Base-by-base conservation (phyloP, 2,888 invertebrate genomes). In the Platynereis dumerilii region DNA sequence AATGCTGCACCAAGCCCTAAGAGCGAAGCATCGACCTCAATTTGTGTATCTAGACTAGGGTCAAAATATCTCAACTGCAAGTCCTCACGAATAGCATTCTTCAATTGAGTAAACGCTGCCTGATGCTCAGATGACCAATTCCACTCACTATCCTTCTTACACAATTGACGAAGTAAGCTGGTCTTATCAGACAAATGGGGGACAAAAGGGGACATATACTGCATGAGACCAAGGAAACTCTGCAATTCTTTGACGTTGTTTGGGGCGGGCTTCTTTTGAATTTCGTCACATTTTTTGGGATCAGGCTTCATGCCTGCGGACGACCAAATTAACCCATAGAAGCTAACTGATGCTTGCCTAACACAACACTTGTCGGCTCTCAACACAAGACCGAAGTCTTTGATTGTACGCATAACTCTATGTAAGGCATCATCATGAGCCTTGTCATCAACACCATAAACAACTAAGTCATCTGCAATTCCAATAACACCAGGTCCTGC, bases 1-100 rank as follows among this genome's bases (percentile, higher is more conserved):
- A 76, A 54, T 0, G 27, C 64, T 15, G 73, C 73, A n/a, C 75
- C 73, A 3, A 75, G 54, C 2, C 73, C 75, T 58, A 63, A 65
- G 1, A 34, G 52, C 20, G 58, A 59, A 17, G 64, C 57, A 52
- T 64, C 64, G 10, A 39, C 28, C 34, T 34, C 45, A 1, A 64
- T 2, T 24, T 56, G 56, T 2, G 55, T 27, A 24, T 60, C 44
- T 27, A 60, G 57, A 5, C 28, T 17, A n/a, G 64, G 34, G 34
- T 67, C 60, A 52, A 66, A 70, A 54, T 48, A 63, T 20, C 58
- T 42, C 42, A 42, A 42, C 42, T 29, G 1, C 52, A 15, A 22
- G 17, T n/a, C 2, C 26, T 27, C 15, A 3, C 34, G 7, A 22
- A 63, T 29, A 34, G 15, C 10, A 24, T 28, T n/a, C 17, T 44